Evolutionary conservation across 2,888 invertebrate species (phyloP), one percentile per base, ranked within the genome.

Genomic region (Danaus chrysippus): DNA sequence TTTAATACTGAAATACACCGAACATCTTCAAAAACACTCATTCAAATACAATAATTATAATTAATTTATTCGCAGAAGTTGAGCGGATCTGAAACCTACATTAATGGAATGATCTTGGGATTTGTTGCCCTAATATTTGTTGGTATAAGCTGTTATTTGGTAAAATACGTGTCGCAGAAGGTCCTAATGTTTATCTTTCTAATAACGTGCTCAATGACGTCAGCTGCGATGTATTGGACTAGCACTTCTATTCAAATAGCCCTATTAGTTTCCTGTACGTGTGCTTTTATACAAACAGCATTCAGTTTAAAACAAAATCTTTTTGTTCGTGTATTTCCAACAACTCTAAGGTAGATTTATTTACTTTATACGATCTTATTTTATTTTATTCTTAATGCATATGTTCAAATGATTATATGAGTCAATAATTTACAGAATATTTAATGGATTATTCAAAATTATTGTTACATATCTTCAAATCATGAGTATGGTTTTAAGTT

Each of bases 271-370:
- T 80, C 82, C 0, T 71, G 72, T 0, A 77, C 79, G 0, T 78
- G 79, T 61, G 79, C 77, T 0, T 72, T 83, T 11, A 75, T 80
- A 72, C 82, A 81, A 61, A 73, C 80, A 0, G 71, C 77, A 10
- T 44, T 79, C 34, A 75, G 78, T 65, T 63, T 84, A 12, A 76
- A 80, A 17, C 76, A 78, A 42, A 81, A 76, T 65, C 68, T 83
- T 13, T 61, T 79, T n/a, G 73, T 81, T 0, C 69, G 83, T 62
- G 78, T 77, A 0, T 82, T 84, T 58, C 83, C 83, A 2, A 84
- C 83, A 0, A 77, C 79, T 42, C 71, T 81, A 49, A 77, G 83
- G 83, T 83, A 65, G 53, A 66, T 61, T 41, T 13, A 23, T 55
- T 46, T 58, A 19, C 23, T 17, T 41, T 23, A 44, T 10, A 57